Base-by-base conservation (phyloP, 2,888 invertebrate species). In the Actias luna region DNA sequence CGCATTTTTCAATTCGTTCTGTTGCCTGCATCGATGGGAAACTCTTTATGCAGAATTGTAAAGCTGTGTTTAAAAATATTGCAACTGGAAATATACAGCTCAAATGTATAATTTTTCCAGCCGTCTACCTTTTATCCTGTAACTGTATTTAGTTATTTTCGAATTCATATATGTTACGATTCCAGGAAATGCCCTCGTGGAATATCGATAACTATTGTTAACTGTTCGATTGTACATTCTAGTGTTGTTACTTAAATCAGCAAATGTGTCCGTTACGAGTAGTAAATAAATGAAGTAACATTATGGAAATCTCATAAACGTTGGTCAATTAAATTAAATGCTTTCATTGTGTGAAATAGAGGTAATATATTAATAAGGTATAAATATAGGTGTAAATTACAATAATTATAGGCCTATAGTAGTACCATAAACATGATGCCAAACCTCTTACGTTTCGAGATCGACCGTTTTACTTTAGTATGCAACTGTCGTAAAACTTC, bases 1-100 rank as follows among this genome's bases (percentile, higher is more conserved):
- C 73, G 71, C 75, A 82, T 83, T 81, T 83, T 82, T 83, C 82
- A 82, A 84, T 83, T 84, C 79, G 76, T 73, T 73, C 69, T 69
- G 59, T 62, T 71, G 68, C 60, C 64, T 61, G 58, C 59, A 62
- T 58, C 59, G 61, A 64, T 64, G 29, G 58, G 46, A 27, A n/a
- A 55, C 36, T 61, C 39, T 61, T 58, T 57, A 61, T 58, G 42
- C 58, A n/a, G 25, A 55, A 18, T n/a, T 55, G 16, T 27, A 55
- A 55, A 27, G 29, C 55, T n/a, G 25, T 50, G 29, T 55, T 55
- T 55, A n/a, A 55, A n/a, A 55, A 29, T 55, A 29, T n/a, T 29
- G 5, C 55, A 3, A 58, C 35, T 22, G 31, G 58, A 36, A 22
- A 35, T 58, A 55, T n/a, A 55, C 33, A 46, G 22, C 22, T 46